Base-by-base conservation (phyloP, 2,113 vertebrate species). In the Labeo catla region DNA sequence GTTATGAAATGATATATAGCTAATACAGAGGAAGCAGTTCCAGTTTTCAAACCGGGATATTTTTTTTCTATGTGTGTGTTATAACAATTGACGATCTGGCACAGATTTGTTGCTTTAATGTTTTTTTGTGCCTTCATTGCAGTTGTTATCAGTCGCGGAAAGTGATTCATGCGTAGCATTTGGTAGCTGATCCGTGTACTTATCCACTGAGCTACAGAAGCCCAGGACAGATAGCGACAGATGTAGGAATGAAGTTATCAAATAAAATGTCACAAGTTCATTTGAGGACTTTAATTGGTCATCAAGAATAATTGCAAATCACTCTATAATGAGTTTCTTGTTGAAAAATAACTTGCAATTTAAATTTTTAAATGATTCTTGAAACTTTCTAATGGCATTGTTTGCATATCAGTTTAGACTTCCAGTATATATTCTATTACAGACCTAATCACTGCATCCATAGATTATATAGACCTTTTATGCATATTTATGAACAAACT, bases 151-250 rank as follows among this genome's bases (percentile, higher is more conserved):
- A 77, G 23, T 77, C 50, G 15, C n/a, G 0, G 12, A 54, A 77
- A 36, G 49, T 54, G 76, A 77, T 77, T 77, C 50, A 77, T 54
- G 76, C 49, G 36, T 77, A 77, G 50, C 76, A 77, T 77, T 77
- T 77, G 76, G 76, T 77, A 6, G 49, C 19, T 77, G 76, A 77
- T 54, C 76, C 76, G 28, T 77, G 76, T 36, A 15, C 54, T 77
- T 54, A 77, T 77, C 49, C 76, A 54, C 50, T 77, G 50, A 54
- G 76, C 76, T 52, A 54, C 49, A 77, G 28, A 77, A 77, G 54
- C 28, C 76, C 28, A 8, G 76, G 50, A 77, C 76, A 77, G 74
- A 76, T 6, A 49, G 23, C 6, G 23, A 15, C 74, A 76, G 76
- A 77, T 54, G 50, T 52, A 76, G 23, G 43, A 76, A 49, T 47